Base-by-base conservation (phyloP, 2,113 vertebrate species). In the Halcyon senegalensis region DNA sequence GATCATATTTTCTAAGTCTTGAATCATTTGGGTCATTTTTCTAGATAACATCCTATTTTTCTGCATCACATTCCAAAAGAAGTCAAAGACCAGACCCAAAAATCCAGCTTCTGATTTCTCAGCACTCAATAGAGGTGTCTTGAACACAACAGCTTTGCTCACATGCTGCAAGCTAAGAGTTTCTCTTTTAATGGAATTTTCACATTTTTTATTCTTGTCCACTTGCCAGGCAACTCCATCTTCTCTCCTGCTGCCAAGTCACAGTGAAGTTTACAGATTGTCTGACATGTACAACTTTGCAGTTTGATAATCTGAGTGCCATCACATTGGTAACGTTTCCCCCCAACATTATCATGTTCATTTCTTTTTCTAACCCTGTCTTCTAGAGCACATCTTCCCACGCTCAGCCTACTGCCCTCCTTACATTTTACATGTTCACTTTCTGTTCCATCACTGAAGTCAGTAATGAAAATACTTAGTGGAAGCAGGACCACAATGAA, bases 111-210 rank as follows among this genome's bases (percentile, higher is more conserved):
- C 77, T 39, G 56, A 70, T 35, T 95, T 89, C 51, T 50, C 4
- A 1, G 50, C 41, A 55, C 44, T 68, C 35, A 68, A 78, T n/a
- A 89, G 76, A 93, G 64, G 39, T 7, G 7, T 56, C 60, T 75
- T 46, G 16, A 31, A 58, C 12, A 50, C 63, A 44, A 37, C 62
- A 50, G 74, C 46, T 75, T 66, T 90, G 75, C 70, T 69, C 44
- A 37, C 51, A 35, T 0, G 1, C 35, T 76, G 67, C 56, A 37
- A 0, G 1, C 77, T 60, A 10, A 39, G 23, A 67, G 41, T 20
- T 73, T 28, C 44, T 87, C 69, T 75, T 80, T 84, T 56, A 89
- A 68, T 44, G 58, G 24, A 79, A 24, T 90, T 75, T 51, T 9
- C 39, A n/a, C 30, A 56, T 84, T 44, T 84, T 94, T 91, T 55